phyloP scores from a whole-genome alignment of 37 sponge, comb jelly and placozoan species.

The Halisarca cf. caerulea region DNA sequence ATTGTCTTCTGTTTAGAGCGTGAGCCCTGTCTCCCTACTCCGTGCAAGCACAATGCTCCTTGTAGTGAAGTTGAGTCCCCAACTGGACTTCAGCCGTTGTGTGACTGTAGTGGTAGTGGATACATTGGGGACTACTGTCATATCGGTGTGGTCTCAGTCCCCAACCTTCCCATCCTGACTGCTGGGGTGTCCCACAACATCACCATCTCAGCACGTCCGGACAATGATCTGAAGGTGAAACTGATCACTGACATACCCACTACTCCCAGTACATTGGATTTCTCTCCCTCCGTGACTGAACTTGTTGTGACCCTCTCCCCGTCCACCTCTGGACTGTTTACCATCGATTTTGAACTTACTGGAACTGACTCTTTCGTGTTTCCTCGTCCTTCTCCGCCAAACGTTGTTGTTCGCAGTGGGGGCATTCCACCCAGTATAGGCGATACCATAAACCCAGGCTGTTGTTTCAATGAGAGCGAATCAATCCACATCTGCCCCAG shows the following conservation, averaged over 20 bases:
- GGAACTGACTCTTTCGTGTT: neutral
- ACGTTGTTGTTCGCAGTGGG: neutral
- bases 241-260: neutral
- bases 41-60: neutral
- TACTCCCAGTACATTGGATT: neutral
- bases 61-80: neutral
- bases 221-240: neutral
- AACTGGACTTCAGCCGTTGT: neutral
- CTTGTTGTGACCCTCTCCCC: neutral
- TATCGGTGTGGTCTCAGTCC: slow-evolving; percentile 3
- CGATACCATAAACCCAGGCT: neutral
- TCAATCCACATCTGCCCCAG: slow-evolving; percentile 14
- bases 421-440: neutral
- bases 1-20: neutral
- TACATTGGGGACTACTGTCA: neutral
- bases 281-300: neutral
- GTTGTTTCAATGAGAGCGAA: slow-evolving; percentile 2
- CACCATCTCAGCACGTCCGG: neutral
- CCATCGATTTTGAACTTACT: neutral
- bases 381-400: neutral
- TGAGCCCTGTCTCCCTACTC: slow-evolving; percentile 6
- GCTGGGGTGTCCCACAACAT: neutral
- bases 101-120: neutral
- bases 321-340: neutral
- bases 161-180: neutral